Base-by-base conservation (phyloP, 1,140 invertebrate genomes). In the Bombus confusus region DNA sequence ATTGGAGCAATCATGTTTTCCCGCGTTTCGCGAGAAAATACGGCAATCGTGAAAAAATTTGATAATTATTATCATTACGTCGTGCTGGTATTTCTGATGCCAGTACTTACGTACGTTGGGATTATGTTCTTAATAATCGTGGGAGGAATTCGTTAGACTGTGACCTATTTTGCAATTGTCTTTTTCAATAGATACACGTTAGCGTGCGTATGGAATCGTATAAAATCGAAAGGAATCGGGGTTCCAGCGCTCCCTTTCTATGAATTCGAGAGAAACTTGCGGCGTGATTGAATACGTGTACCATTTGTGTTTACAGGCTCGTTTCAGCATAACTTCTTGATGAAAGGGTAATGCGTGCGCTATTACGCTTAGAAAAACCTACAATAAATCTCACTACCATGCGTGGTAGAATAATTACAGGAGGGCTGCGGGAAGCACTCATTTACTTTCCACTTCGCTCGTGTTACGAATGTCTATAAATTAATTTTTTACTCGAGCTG, bases 291-390 rank as follows among this genome's bases (percentile, higher is more conserved):
- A 83, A 83, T 73, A 83, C 73, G 73, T 83, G 81, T 77, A 73
- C 81, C 59, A 57, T 83, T 83, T 37, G 73, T 83, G 43, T 77
- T 77, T 83, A 83, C 62, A 76, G 73, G 73, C 81, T 77, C 59
- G 62, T 77, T 83, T 37, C 41, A 83, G 75, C 62, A 43, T 39
- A 41, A 43, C 62, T 83, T 37, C 73, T 68, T 77, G 73, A 83
- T 83, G 81, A 83, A 83, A 83, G 81, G 81, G 81, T 83, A 83
- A 83, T 39, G 81, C 73, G 41, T 28, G 34, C 43, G 34, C 62
- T 37, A 83, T 77, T 83, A 77, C 34, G 10, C 73, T 76, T 77
- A 57, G 52, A 77, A 83, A 83, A 83, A 83, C 81, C 59, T 15
- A 83, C 81, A 41, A 83, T 83, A 83, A 83, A 83, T 83, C 73